Conservation (phyloP, 2,888 invertebrate species). For the Tetranychus piercei region DNA sequence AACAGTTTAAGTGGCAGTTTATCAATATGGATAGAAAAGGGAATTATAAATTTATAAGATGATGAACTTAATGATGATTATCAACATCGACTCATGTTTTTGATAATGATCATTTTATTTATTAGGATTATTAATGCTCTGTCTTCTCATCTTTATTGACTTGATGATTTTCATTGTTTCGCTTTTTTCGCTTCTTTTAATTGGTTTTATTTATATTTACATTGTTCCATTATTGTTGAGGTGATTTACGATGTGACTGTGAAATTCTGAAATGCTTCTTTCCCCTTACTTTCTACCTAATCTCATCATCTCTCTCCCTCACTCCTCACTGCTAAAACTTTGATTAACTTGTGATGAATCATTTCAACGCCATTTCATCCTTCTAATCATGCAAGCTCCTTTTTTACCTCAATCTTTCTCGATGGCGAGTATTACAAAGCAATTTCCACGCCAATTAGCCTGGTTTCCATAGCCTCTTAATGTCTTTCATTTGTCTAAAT, state of each 20-base stretch:
- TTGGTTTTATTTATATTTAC: not conserved
- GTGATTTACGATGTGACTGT: slow-evolving; percentile 1
- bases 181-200: not conserved
- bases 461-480: not conserved
- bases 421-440: not conserved
- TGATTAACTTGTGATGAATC: not conserved
- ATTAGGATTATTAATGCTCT: no score
- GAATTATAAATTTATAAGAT: not conserved
- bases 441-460: not conserved
- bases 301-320: not conserved
- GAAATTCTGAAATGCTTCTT: not conserved
- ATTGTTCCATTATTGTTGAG: not conserved
- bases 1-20: not conserved
- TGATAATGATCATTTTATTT: no score
- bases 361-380: not conserved
- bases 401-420: not conserved
- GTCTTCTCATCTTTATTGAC: no score
- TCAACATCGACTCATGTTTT: no score
- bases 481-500: slow-evolving; percentile 2
- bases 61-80: no score
- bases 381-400: not conserved
- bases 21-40: not conserved
- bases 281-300: not conserved
- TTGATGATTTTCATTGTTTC: not conserved
- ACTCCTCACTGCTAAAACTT: not conserved